These are phyloP conservation scores for Oligia strigilis DNA, from an alignment of 2,888 invertebrate genomes.

Conservation along the genomic window DNA sequence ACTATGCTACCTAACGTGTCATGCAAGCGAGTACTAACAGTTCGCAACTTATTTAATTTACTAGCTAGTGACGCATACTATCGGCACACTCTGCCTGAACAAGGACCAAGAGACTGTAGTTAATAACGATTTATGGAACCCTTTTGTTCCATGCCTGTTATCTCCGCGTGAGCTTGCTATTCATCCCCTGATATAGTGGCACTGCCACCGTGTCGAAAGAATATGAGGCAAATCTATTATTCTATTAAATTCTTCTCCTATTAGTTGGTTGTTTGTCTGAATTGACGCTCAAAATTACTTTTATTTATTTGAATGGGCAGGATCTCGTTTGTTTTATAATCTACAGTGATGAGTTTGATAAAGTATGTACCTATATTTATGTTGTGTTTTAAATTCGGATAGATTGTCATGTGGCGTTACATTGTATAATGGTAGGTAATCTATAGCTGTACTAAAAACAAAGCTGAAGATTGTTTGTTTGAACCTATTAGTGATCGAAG, in stretches of 20 bases:
- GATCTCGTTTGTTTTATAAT: conserved; percentile 41
- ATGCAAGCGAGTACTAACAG: conserved; percentile 22
- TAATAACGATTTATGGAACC: conserved; percentile 89
- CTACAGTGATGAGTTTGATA: conserved; percentile 22
- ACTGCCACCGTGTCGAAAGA: conserved; percentile 80
- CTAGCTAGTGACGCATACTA: conserved; percentile 64
- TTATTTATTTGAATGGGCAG: conserved; percentile 23
- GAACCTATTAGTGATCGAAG: background rate
- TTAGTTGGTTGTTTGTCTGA: conserved; percentile 10
- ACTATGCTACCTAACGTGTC: conserved; percentile 1
- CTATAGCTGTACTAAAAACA: background rate
- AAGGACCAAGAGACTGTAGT: conserved; percentile 82
- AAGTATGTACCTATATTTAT: conserved; percentile 15
- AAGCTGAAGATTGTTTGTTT: background rate
- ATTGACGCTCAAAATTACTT: conserved; percentile 25
- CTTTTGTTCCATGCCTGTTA: conserved; percentile 88
- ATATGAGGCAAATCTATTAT: conserved; percentile 74
- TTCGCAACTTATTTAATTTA: conserved; percentile 64
- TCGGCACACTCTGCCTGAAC: conserved; percentile 78
- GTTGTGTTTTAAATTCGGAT: conserved; percentile 24
- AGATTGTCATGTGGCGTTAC: background rate
- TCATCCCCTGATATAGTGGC: conserved; percentile 86
- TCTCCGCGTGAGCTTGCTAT: conserved; percentile 85
- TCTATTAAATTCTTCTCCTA: conserved; percentile 53
- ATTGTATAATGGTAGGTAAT: background rate